Conservation (phyloP, 2,797 vertebrate genomes). For the Chelmon rostratus region DNA sequence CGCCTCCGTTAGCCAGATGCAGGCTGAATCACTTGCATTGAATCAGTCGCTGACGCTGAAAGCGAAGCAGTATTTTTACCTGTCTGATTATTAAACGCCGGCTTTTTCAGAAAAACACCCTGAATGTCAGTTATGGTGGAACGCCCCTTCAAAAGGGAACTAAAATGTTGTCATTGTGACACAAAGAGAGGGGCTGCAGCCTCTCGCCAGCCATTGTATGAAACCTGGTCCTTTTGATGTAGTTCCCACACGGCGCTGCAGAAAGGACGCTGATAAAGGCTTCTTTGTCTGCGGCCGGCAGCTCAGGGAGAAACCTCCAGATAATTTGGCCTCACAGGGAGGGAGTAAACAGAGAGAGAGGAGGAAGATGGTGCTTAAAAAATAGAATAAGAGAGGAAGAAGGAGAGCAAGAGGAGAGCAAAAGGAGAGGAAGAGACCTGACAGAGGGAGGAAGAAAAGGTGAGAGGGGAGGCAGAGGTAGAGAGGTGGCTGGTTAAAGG, state of each 20-base stretch:
- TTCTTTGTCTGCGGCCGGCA: slow-evolving; percentile 54
- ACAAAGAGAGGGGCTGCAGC: slow-evolving; percentile 24
- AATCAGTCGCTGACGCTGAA: background rate
- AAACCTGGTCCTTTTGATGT: slow-evolving; percentile 55
- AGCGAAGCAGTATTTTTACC: background rate
- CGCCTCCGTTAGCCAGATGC: background rate
- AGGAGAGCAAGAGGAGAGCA: background rate
- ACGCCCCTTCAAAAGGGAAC: slow-evolving; percentile 18
- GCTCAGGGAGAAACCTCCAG: slow-evolving; percentile 47
- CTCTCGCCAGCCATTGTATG: slow-evolving; percentile 19
- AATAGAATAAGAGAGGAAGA: too few species aligned
- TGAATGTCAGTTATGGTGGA: slow-evolving; percentile 29
- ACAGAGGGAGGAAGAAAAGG: slow-evolving; percentile 13
- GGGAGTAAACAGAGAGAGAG: slow-evolving; percentile 37
- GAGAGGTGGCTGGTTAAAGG: slow-evolving; percentile 71
- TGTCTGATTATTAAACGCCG: slow-evolving; percentile 19
- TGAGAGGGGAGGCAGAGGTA: slow-evolving; percentile 22
- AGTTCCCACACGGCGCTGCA: slow-evolving; percentile 29
- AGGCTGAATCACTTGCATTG: background rate
- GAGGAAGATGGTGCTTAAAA: slow-evolving; percentile 12
- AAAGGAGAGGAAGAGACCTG: slow-evolving; percentile 22
- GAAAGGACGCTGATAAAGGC: slow-evolving; percentile 63
- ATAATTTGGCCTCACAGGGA: slow-evolving; percentile 53
- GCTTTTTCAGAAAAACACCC: slow-evolving; percentile 13
- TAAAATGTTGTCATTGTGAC: slow-evolving; percentile 43